phyloP scores from a whole-genome alignment of 2,888 invertebrate species.

The Entomobrya multifasciata region DNA sequence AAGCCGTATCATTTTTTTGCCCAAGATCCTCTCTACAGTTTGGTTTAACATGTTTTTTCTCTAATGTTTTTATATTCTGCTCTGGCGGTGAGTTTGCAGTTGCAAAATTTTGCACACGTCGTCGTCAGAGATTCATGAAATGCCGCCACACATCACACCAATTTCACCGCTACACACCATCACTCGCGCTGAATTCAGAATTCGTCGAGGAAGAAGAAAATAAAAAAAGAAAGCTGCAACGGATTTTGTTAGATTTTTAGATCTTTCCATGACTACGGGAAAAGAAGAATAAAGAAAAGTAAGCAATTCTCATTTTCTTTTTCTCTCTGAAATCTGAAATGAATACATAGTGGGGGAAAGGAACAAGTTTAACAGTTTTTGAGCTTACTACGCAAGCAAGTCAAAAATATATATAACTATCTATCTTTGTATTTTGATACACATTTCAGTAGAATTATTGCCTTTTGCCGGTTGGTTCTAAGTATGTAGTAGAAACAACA shows the following conservation, averaged over 20 bases:
- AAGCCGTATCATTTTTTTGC: too few relatives aligned
- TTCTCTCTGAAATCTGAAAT: background rate
- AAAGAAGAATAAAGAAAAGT: background rate
- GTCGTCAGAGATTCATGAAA: conserved; percentile 35
- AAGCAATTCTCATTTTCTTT: conserved; percentile 36
- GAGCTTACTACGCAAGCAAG: background rate
- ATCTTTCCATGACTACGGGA: background rate
- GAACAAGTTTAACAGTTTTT: background rate
- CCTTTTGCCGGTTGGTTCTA: background rate
- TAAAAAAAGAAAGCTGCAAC: background rate
- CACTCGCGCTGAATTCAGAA: conserved; percentile 18
- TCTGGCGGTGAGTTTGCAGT: background rate
- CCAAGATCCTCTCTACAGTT: too few relatives aligned
- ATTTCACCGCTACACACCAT: conserved; percentile 34
- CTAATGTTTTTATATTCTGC: background rate
- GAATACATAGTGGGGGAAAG: background rate
- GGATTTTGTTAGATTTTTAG: background rate
- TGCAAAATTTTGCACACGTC: conserved; percentile 24
- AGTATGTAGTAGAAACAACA: background rate
- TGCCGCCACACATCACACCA: conserved; percentile 35
- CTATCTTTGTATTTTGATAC: background rate
- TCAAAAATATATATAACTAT: background rate
- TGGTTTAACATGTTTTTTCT: background rate
- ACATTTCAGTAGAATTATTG: conserved; percentile 4
- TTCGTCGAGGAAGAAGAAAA: conserved; percentile 11